These are phyloP conservation scores for Andrena flavipes DNA, from an alignment of 2,888 invertebrate species.

Conservation along the genomic window DNA sequence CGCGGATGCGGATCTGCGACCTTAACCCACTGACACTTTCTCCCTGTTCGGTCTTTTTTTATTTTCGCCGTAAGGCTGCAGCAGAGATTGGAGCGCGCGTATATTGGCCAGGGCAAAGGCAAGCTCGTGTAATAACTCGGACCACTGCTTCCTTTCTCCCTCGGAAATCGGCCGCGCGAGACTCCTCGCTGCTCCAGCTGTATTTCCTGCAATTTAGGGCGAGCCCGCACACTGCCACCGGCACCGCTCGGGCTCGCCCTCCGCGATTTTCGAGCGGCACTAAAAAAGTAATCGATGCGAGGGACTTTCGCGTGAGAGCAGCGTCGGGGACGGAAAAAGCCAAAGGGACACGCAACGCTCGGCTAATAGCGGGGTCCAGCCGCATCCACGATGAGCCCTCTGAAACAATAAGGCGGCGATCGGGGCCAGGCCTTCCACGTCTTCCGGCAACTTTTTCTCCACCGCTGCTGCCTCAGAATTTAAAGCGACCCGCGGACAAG, in stretches of 20 bases:
- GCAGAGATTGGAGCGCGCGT: slow-evolving; percentile 16
- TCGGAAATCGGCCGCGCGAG: background rate
- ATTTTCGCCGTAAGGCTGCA: background rate
- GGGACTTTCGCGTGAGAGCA: slow-evolving; percentile 12
- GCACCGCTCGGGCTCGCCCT: background rate
- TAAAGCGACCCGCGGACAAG: slow-evolving; percentile 34
- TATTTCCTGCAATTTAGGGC: background rate
- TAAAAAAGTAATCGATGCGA: slow-evolving; percentile 21
- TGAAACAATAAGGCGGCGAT: slow-evolving; percentile 29
- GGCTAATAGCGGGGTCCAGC: slow-evolving; percentile 26
- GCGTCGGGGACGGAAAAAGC: slow-evolving; percentile 24
- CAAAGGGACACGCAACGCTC: slow-evolving; percentile 22
- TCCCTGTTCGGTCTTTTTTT: slow-evolving; percentile 48
- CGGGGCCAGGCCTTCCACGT: background rate
- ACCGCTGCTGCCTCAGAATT: slow-evolving; percentile 38
- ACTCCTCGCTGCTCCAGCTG: background rate
- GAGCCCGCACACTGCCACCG: background rate
- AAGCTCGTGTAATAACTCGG: slow-evolving; percentile 1
- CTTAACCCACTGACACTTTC: slow-evolving; percentile 74
- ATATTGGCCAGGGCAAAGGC: background rate
- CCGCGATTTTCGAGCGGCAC: background rate
- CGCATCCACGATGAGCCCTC: slow-evolving; percentile 36
- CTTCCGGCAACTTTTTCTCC: slow-evolving; percentile 45
- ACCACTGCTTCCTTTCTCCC: background rate
- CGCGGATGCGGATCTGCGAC: slow-evolving; percentile 71